Conservation (phyloP, 53 echinoderm and acorn worm genomes). For the Antedon mediterranea region DNA sequence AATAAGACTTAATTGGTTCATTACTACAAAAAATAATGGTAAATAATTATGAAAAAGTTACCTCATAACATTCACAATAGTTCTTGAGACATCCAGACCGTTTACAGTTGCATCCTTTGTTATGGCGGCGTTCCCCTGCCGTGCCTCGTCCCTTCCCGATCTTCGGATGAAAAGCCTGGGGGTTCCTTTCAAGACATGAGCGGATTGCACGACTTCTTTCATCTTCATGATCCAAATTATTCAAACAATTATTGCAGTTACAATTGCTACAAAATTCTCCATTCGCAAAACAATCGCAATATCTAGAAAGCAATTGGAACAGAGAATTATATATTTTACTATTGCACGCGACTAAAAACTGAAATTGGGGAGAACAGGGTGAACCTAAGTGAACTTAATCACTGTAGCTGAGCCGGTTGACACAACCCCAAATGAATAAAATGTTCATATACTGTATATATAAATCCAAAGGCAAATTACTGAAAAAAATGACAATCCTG, state of each 20-base stretch:
- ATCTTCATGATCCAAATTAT: constrained; percentile 81
- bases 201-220: constrained; percentile 75
- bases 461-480: no score
- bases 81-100: constrained; percentile 94
- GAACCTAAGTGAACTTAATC: no score
- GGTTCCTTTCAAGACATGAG: constrained; percentile 81
- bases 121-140: constrained; percentile 61
- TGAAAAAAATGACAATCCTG: no score
- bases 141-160: constrained; percentile 78
- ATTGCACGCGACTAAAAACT: no score
- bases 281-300: constrained; percentile 97
- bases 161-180: constrained; percentile 89
- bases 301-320: constrained; percentile 22
- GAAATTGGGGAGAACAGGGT: no score
- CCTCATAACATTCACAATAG: constrained; percentile 99
- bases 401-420: no score
- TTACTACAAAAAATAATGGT: no score
- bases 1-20: no score
- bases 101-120: constrained; percentile 98
- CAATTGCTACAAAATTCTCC: constrained; percentile 97
- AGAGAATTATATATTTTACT: no score
- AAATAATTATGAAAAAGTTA: no score
- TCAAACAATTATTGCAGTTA: constrained; percentile 84
- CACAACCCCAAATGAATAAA: no score
- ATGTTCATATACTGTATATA: no score